These are phyloP conservation scores for Hirudo medicinalis DNA, from an alignment of 1,140 invertebrate species.

Conservation along the genomic window DNA sequence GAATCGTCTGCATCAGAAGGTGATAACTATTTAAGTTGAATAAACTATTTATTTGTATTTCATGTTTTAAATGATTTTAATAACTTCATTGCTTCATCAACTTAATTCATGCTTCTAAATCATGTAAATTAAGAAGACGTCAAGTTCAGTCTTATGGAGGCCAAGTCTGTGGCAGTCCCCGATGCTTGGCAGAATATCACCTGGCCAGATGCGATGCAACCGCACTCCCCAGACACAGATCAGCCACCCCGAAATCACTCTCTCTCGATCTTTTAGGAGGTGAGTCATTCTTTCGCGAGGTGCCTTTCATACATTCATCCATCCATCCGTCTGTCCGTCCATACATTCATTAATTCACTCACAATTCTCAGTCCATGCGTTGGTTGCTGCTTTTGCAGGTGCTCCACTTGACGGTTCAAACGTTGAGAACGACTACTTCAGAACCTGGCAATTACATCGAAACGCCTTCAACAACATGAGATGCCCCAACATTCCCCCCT, in stretches of 20 bases:
- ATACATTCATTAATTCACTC: too few relatives aligned
- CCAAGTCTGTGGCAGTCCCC: not conserved
- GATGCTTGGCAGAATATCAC: slow-evolving; percentile 5
- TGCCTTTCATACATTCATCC: too few relatives aligned
- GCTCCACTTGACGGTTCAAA: not conserved
- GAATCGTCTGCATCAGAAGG: slow-evolving; percentile 21
- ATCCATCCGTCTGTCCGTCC: too few relatives aligned
- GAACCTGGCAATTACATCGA: slow-evolving; percentile 22
- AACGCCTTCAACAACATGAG: not conserved
- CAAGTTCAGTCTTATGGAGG: not conserved
- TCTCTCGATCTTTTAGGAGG: slow-evolving; percentile 7
- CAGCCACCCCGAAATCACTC: slow-evolving; percentile 6
- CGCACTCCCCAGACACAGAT: not conserved
- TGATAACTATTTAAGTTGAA: not conserved
- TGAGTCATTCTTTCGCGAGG: too few relatives aligned
- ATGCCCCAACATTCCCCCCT: slow-evolving; percentile 6
- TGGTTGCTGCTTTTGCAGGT: not conserved
- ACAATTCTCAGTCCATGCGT: too few relatives aligned
- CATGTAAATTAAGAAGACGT: not conserved
- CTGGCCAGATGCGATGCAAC: not conserved
- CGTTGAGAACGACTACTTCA: slow-evolving; percentile 22
- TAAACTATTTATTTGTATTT: too few relatives aligned
- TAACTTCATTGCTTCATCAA: not conserved
- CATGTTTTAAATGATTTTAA: too few relatives aligned
- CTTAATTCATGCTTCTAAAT: not conserved